Evolutionary conservation across 2,888 invertebrate species (phyloP).

Genomic region (Coronaproctus castanopsis): DNA sequence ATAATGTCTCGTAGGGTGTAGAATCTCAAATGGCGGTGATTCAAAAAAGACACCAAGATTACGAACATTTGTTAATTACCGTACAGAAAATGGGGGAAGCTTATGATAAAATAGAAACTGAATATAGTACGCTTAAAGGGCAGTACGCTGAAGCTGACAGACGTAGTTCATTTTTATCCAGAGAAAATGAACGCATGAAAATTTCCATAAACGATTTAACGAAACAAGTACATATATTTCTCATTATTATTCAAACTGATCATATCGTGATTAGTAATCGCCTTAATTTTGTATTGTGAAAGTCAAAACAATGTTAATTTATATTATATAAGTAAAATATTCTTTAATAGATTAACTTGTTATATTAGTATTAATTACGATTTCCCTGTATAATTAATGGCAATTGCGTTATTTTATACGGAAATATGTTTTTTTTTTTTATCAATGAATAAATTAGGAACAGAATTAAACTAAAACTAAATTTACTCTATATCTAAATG

Average conservation of each 20-base stretch:
- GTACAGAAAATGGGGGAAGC: slow-evolving; percentile 47
- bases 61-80: slow-evolving; percentile 50
- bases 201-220: slow-evolving; percentile 54
- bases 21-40: too few species aligned
- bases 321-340: too few species aligned
- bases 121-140: slow-evolving; percentile 47
- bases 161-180: slow-evolving; percentile 42
- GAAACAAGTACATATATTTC: slow-evolving; percentile 42
- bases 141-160: slow-evolving; percentile 49
- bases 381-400: not conserved
- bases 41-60: slow-evolving; percentile 62
- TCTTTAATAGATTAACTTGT: too few species aligned
- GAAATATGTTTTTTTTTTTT: not conserved
- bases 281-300: too few species aligned
- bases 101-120: slow-evolving; percentile 46
- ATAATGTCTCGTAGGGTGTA: too few species aligned
- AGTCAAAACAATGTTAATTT: too few species aligned
- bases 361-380: too few species aligned
- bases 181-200: slow-evolving; percentile 60
- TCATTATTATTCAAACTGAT: slow-evolving; percentile 10
- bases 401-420: too few species aligned
- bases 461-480: too few species aligned
- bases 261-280: too few species aligned
- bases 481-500: too few species aligned
- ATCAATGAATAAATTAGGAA: too few species aligned